A percentile compares a stretch with the other conserved stretches of the same genome.
These are phyloP conservation scores for Eumeta japonica DNA, from an alignment of 1,140 invertebrate species.

Conservation along the genomic window DNA sequence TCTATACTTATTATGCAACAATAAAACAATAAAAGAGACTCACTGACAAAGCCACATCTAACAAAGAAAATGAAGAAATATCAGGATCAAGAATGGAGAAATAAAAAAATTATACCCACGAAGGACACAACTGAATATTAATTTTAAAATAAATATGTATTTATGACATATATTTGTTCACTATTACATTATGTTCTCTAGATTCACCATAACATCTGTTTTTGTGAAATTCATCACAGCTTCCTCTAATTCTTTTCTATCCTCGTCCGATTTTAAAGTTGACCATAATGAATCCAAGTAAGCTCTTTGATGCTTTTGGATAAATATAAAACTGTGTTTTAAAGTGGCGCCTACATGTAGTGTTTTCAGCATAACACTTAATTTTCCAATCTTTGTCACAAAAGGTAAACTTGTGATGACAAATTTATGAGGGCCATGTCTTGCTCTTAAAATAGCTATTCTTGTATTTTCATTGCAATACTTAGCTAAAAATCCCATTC, in stretches of 20 bases:
- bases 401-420: constrained; percentile 66
- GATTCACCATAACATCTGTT: constrained; percentile 43
- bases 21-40: no score
- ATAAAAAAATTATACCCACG: no score
- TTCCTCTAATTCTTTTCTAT: constrained; percentile 54
- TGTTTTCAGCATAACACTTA: constrained; percentile 62
- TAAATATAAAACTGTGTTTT: constrained; percentile 73
- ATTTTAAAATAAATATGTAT: no score
- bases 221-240: constrained; percentile 57
- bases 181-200: constrained; percentile 35
- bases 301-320: constrained; percentile 65
- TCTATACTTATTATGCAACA: no score
- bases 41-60: no score
- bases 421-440: constrained; percentile 73
- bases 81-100: no score
- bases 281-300: constrained; percentile 59
- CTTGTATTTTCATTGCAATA: constrained; percentile 74
- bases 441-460: constrained; percentile 68
- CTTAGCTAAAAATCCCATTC: constrained; percentile 70
- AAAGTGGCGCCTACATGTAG: constrained; percentile 75
- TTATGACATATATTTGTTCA: no score
- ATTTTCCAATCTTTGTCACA: constrained; percentile 63
- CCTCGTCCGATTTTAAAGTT: constrained; percentile 59
- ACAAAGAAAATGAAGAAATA: no score
- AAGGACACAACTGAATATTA: no score